Conservation (phyloP, 1,140 invertebrate genomes). For the Physella acuta region DNA sequence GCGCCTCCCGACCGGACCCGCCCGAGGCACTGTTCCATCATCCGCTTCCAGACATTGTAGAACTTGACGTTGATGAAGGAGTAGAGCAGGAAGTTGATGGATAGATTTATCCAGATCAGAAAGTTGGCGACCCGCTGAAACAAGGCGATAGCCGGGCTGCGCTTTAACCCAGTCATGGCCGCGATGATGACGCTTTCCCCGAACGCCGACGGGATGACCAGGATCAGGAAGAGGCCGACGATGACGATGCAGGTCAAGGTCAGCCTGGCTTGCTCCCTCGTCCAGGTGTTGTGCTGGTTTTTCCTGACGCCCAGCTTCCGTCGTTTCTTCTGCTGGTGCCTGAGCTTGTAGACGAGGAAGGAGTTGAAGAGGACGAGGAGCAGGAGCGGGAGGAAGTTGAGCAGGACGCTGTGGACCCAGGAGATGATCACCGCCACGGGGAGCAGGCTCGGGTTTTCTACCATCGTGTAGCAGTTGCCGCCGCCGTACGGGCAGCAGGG, state of each 20-base stretch:
- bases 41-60: conserved; percentile 5
- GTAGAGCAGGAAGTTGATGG: conserved; percentile 21
- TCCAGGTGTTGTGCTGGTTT: not conserved
- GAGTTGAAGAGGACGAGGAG: not conserved
- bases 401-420: conserved; percentile 13
- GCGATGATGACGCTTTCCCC: not conserved
- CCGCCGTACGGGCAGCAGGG: too few species aligned
- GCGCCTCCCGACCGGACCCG: too few species aligned
- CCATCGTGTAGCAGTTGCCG: not conserved
- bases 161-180: not conserved
- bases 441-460: not conserved
- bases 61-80: conserved; percentile 20
- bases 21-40: too few species aligned
- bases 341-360: conserved; percentile 14
- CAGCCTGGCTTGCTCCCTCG: conserved; percentile 11
- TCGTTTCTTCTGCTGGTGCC: not conserved
- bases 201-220: conserved; percentile 16
- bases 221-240: not conserved
- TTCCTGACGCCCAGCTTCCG: not conserved
- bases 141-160: not conserved
- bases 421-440: not conserved
- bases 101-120: conserved; percentile 12
- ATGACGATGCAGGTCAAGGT: conserved; percentile 9
- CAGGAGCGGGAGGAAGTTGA: not conserved
- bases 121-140: conserved; percentile 5